These are phyloP conservation scores for Castor canadensis DNA, from an alignment of 2,113 vertebrate species.

Conservation along the genomic window DNA sequence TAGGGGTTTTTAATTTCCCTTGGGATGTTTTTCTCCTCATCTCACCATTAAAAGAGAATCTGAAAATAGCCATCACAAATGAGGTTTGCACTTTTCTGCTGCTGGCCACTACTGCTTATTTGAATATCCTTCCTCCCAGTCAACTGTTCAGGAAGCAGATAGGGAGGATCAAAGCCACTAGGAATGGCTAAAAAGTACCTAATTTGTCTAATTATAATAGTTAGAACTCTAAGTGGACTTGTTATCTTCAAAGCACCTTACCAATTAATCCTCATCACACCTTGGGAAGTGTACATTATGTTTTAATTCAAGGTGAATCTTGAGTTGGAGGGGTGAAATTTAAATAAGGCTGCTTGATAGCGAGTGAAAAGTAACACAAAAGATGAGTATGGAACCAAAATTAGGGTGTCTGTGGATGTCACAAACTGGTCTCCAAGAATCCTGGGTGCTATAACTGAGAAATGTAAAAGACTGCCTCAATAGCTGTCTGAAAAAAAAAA, in stretches of 20 bases:
- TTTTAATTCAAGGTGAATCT: not conserved
- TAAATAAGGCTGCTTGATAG: not conserved
- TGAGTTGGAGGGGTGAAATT: not conserved
- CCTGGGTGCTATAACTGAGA: not conserved
- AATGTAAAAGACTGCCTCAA: not conserved
- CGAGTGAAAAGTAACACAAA: not conserved
- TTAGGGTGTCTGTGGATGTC: not conserved
- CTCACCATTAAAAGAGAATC: slow-evolving; percentile 39
- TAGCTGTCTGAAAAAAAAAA: not conserved
- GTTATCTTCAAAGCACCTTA: slow-evolving; percentile 43
- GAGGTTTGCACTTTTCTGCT: not conserved
- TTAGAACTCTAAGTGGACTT: not conserved
- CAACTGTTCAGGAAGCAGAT: not conserved
- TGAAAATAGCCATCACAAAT: not conserved
- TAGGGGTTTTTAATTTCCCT: slow-evolving; percentile 49
- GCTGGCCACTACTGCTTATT: not conserved
- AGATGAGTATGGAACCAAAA: not conserved
- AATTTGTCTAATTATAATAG: slow-evolving; percentile 22
- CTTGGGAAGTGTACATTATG: not conserved
- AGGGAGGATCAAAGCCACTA: not conserved
- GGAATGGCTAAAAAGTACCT: not conserved
- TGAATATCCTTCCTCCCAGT: not conserved
- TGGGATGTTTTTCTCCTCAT: not conserved
- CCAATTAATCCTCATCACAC: not conserved
- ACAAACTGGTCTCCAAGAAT: not conserved